Evolutionary conservation across 2,888 invertebrate species (phyloP), one percentile per base, ranked within the genome.

Genomic region (Eucriotettix oculatus): DNA sequence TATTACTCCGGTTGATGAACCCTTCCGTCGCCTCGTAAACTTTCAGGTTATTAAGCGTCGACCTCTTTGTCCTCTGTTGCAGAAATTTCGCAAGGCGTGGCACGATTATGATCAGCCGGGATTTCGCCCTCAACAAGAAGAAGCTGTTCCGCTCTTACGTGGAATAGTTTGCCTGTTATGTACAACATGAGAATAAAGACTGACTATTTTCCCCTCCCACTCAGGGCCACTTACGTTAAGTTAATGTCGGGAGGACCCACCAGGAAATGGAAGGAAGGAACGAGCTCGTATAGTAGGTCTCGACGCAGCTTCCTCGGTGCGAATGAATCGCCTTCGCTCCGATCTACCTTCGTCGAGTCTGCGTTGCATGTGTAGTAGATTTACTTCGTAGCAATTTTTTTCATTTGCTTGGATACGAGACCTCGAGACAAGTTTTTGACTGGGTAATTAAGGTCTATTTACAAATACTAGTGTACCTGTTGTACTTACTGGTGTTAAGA

Each of bases 81-180:
- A 90, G 90, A 80, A 91, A 90, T 74, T 78, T 91, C 69, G 86
- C 90, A 67, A 83, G 87, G 75, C 84, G 88, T 75, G 87, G 87
- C 73, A 90, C 90, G 67, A 86, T 93, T 71, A 85, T 92, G 76
- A 87, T 93, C 74, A 89, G 90, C 78, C 86, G 87, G 69, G 87
- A 86, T 72, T 94, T 90, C 79, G 85, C 85, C 71, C 79, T 94
- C 76, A 88, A 86, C 74, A 94, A 94, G 80, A 90, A 90, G 75
- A 93, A 93, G 77, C 78, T 94, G 68, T 93, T 92, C 79, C 80
- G 90, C 71, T 86, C 86, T 69, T 82, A 82, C 71, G 82, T 80
- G 71, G 78, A 81, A 62, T 68, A 55, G 48, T 48, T 12, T 14
- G 48, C n/a, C 14, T 48, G 48, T n/a, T 48, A 48, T 48, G 48